Base-by-base conservation (phyloP, 2,888 invertebrate species). In the Andrena camellia region DNA sequence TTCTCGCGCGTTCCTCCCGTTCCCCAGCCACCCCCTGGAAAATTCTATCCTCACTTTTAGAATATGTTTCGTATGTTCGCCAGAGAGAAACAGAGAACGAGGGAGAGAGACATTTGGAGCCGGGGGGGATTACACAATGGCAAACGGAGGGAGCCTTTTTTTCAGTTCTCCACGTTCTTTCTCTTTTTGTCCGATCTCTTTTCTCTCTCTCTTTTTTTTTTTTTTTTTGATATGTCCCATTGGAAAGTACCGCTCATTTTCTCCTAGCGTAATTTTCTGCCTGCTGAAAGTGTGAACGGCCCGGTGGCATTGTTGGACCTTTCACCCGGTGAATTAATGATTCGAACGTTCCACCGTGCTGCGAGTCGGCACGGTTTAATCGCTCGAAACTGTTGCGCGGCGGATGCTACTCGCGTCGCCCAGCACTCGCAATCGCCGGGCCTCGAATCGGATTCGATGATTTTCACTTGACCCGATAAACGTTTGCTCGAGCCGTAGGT, bases 341-440 rank as follows among this genome's bases (percentile, higher is more conserved):
- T 68, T 64, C 31, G 50, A 81, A 68, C 57, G 68, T 64, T 59
- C 57, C 17, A 13, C 59, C 50, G 62, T 20, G 23, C 57, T 26
- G 26, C 35, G 69, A 63, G 31, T 62, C 29, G 62, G 60, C 48
- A 57, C n/a, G 29, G 57, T 71, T 71, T 80, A 80, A 80, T 78
- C 64, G 68, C 17, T 59, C 42, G 74, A 67, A 73, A 70, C 67
- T 81, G 73, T 74, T 79, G 69, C 76, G 50, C 10, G 66, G 17
- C 26, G 42, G 35, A 31, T 57, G 23, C 20, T 31, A 29, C 8
- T 33, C 29, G 20, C 57, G 20, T 13, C 6, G 42, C 8, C 17
- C 8, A 10, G 59, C 31, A 33, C 13, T 76, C 48, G 66, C 66
- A n/a, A 73, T 62, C 52, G 13, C 20, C 26, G 23, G 2, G 10